Percentiles rank a stretch among this genome's conserved stretches.
phyloP scores from a whole-genome alignment of 1,140 invertebrate species.

The Plectrocnemia conspersa region DNA sequence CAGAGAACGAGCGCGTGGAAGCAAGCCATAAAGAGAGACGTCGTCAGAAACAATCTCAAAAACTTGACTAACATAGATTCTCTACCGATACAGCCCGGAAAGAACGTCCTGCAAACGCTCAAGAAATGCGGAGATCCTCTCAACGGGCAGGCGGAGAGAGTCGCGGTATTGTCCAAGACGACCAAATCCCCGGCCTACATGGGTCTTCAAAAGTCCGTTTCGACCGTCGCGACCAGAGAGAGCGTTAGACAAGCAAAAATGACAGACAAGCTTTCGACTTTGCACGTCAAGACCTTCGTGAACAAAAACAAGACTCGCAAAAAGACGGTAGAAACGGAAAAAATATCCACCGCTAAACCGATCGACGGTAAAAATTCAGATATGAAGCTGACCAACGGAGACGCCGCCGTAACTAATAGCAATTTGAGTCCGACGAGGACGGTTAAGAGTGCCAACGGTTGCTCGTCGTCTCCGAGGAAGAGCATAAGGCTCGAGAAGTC shows the following conservation, averaged over 20 bases:
- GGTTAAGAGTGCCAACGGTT: conserved; percentile 5
- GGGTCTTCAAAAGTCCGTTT: conserved; percentile 20
- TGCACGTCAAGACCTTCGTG: no score
- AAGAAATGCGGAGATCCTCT: conserved; percentile 19
- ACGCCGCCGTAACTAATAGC: no score
- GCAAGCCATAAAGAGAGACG: conserved; percentile 28
- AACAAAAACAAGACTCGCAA: no score
- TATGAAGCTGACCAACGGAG: no score
- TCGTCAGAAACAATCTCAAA: conserved; percentile 25
- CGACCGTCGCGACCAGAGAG: conserved; percentile 1
- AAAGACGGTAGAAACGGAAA: no score
- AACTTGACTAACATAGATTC: conserved; percentile 11
- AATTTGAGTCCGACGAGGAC: neutral
- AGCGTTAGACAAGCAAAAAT: conserved; percentile 9
- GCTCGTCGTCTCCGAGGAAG: conserved; percentile 44
- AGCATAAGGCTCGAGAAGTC: conserved; percentile 48
- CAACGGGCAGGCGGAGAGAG: conserved; percentile 21
- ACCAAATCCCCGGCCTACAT: conserved; percentile 2
- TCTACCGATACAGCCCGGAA: conserved; percentile 1
- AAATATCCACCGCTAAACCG: no score
- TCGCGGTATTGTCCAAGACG: neutral
- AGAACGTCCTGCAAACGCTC: conserved; percentile 1
- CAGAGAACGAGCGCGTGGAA: conserved; percentile 20
- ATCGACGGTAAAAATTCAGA: no score
- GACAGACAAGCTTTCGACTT: no score